Evolutionary conservation across 2,888 invertebrate genomes (phyloP).

Genomic region (Scaptomyza caliginosa): DNA sequence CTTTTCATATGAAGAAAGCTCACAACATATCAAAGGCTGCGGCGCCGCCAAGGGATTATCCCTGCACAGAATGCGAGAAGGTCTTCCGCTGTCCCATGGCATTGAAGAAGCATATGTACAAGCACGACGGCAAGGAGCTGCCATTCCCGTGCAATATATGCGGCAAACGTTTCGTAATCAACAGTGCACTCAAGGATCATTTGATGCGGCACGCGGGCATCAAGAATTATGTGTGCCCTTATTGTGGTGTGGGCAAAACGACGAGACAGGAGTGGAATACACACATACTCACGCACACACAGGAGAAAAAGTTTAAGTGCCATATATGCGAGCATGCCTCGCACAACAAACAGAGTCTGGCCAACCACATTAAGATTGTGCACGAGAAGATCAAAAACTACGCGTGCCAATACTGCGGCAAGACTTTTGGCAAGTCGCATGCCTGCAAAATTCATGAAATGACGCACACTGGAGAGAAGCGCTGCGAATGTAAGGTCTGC

Average conservation of each 20-base stretch:
- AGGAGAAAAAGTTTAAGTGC: conserved; percentile 82
- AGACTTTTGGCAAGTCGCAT: conserved; percentile 81
- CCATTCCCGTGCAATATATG: conserved; percentile 82
- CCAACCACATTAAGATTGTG: conserved; percentile 80
- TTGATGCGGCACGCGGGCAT: conserved; percentile 82
- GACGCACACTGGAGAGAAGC: conserved; percentile 81
- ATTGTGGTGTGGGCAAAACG: conserved; percentile 82
- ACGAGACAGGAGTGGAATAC: conserved; percentile 82
- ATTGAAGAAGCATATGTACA: conserved; percentile 81
- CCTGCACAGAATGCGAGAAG: conserved; percentile 81
- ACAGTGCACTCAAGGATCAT: conserved; percentile 82
- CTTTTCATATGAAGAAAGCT: conserved; percentile 78
- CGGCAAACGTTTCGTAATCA: conserved; percentile 82
- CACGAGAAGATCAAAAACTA: conserved; percentile 82
- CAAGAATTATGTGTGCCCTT: conserved; percentile 82
- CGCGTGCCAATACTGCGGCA: conserved; percentile 81
- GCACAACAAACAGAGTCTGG: conserved; percentile 80
- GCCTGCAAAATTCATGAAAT: conserved; percentile 82
- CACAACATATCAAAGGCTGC: conserved; percentile 75
- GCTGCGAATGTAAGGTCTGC: conserved; percentile 81
- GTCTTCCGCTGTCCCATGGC: conserved; percentile 82
- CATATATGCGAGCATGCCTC: conserved; percentile 80
- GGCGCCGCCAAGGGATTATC: conserved; percentile 74
- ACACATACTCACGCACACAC: conserved; percentile 81
- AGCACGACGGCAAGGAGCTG: conserved; percentile 81